Evolutionary conservation across 2,888 invertebrate species (phyloP), one percentile per base, ranked within the genome.

Genomic region (Reticulitermes lucifugus): DNA sequence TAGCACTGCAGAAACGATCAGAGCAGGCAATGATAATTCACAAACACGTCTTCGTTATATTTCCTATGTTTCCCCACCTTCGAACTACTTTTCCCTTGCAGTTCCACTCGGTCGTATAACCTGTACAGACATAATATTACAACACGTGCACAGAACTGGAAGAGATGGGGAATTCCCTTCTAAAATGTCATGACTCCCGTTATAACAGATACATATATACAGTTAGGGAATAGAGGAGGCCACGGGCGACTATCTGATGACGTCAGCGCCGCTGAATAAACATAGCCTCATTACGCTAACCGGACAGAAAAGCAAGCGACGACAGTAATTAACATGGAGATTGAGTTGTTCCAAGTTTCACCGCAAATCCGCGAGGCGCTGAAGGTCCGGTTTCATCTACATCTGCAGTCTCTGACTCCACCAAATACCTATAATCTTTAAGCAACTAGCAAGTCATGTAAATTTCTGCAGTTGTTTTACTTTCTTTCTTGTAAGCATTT

Each of bases 291-390:
- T 84, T 84, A 84, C 84, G 46, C 84, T 77, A 60, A 80, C 77
- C 71, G 85, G 85, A 85, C 85, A 85, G 83, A 83, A 85, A 85
- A 83, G 83, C 77, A 65, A 25, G 70, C 81, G 70, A 75, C 75
- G 81, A 77, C 82, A 82, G 60, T 86, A 84, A 86, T 84, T 86
- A 86, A 84, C 86, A 86, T 86, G 84, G 84, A 86, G 86, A 86
- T 86, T 86, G 86, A 86, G 86, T 80, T 84, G 86, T 82, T 70
- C 73, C 59, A 73, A 73, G 73, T 73, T 73, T 41, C 73, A 41
- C 2, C 46, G 46, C 46, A 46, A 46, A 46, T 46, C 46, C 73
- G 41, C 73, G n/a, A 73, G 18, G 41, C 41, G 73, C 73, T 70
- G 41, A 73, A 73, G 21, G 73, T 41, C 35, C 73, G 35, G 18